Base-by-base conservation (phyloP, 2,888 invertebrate genomes). In the Sceliomorpha sp. region DNA sequence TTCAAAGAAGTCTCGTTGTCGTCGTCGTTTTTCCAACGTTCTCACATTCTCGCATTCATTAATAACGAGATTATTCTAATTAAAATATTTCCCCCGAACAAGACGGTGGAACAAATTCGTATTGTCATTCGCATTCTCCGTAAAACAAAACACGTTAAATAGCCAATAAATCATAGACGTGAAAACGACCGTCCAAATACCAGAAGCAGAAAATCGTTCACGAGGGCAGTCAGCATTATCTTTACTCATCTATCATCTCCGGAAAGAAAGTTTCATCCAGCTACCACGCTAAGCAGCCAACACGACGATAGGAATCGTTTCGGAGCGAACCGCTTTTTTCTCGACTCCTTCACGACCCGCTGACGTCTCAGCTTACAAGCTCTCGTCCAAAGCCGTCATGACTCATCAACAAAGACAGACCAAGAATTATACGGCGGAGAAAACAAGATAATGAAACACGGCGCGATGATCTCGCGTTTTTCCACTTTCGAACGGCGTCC, bases 211-310 rank as follows among this genome's bases (percentile, higher is more conserved):
- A 69, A 62, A 72, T 51, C 40, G 51, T 17, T 59, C 60, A 51
- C 42, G 14, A 32, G 45, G 45, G 51, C 48, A 68, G 53, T 45
- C 14, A 59, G 60, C 53, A 42, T 51, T 71, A 73, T 75, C 70
- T 53, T 17, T 24, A 1, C 58, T 66, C 63, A 74, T 74, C 68
- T 69, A 76, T 74, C 76, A 72, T 74, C 58, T 58, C 40, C 53
- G 55, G 71, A 67, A 66, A 53, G 67, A 72, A 70, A 71, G 44
- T 15, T 64, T 62, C 55, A 53, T 70, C 55, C 39, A 29, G 64
- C 70, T 72, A 70, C 68, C 53, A 69, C 17, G 9, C 44, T 42
- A 45, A 59, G 36, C 45, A 20, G 14, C 10, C 31, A n/a, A n/a
- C n/a, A n/a, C n/a, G 15, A 9, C 10, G 26, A 32, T 29, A 10